A percentile compares a stretch with the other conserved stretches of the same genome.
These are phyloP conservation scores for Pelagia noctiluca DNA, from an alignment of 30 jellyfish, hydroid and myxozoan species.

Conservation along the genomic window DNA sequence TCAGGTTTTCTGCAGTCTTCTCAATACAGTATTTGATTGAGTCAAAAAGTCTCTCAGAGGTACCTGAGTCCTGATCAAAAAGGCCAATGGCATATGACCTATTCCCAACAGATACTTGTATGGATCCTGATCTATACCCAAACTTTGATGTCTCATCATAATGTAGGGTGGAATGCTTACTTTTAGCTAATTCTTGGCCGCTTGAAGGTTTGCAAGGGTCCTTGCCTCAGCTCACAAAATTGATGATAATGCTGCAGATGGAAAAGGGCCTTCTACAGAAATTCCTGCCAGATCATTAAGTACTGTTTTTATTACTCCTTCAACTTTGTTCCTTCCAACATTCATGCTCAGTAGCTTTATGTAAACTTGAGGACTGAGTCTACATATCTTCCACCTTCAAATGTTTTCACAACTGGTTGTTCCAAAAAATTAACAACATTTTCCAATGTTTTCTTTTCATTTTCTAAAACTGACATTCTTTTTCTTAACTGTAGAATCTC, in stretches of 20 bases:
- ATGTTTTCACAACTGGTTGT: background rate
- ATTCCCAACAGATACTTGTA: background rate
- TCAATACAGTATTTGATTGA: background rate
- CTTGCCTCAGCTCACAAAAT: background rate
- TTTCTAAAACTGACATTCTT: background rate
- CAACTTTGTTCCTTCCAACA: slow-evolving; percentile 2
- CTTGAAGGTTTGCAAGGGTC: background rate
- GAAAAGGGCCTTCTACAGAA: background rate
- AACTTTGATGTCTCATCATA: background rate
- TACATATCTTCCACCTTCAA: background rate
- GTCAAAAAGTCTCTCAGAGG: background rate
- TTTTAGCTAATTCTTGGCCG: background rate
- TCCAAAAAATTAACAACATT: background rate
- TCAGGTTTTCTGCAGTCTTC: background rate
- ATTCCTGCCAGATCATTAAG: background rate
- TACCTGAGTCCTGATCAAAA: background rate
- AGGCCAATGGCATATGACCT: slow-evolving; percentile 4
- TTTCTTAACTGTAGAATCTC: background rate
- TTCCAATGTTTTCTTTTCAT: background rate
- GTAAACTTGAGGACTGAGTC: background rate
- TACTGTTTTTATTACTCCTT: background rate
- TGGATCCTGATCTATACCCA: background rate
- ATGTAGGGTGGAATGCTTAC: background rate
- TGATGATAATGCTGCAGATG: background rate
- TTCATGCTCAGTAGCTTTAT: background rate